Base-by-base conservation (phyloP, 37 sponge, comb jelly and placozoan genomes). In the Chondrosia reniformis region DNA sequence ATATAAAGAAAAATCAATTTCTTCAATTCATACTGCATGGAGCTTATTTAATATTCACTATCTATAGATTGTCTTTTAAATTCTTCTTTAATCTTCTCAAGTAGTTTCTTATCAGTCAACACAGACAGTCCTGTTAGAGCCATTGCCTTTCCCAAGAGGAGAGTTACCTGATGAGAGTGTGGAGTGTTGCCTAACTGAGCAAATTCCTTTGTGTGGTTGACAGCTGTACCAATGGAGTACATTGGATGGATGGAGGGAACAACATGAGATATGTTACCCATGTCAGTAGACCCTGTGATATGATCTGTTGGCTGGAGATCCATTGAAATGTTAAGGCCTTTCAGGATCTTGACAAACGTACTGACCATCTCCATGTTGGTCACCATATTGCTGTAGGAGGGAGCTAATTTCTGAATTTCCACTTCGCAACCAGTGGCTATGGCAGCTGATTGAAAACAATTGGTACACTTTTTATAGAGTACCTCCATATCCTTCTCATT, bases 181-280 rank as follows among this genome's bases (percentile, higher is more conserved):
- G 59, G 74, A 17, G 88, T 84, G 75, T 93, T 92, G 25, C 89
- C 54, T 0, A 55, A 69, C 6, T 6, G 1, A 1, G 96, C 81
- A 74, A 89, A 95, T 17, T 77, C 87, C 28, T 79, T 45, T 15
- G 90, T 83, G 74, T 95, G 96, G 55, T 85, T 85, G 30, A 81
- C 83, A 6, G 75, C 83, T n/a, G 88, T 81, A 21, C 79, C 89
- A 64, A 95, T 84, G 41, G 45, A 33, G 49, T 75, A 95, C 77
- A 74, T 86, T 28, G 93, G 89, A 39, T 95, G 96, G 39, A 95
- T 92, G 13, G 87, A 80, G 19, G 96, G 96, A 30, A 92, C 83
- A 37, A 76, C 55, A 45, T 88, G 59, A 0, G 95, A 94, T 24
- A 94, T 89, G 74, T 94, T 91, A 9, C 96, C 94, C 96, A 95